These are phyloP conservation scores for Zaprionus bogoriensis DNA, from an alignment of 2,888 invertebrate species.

Conservation along the genomic window DNA sequence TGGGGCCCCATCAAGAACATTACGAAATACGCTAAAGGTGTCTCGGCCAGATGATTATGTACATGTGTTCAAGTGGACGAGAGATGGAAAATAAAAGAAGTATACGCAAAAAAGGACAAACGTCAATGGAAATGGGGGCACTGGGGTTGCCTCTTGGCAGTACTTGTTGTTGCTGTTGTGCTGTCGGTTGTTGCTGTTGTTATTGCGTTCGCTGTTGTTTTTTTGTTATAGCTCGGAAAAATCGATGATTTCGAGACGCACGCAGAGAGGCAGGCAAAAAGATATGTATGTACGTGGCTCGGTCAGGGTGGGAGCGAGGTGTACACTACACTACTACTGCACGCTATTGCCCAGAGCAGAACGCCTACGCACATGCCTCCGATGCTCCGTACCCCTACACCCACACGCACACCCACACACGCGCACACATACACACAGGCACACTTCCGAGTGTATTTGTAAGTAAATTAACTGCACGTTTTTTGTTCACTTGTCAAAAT, in stretches of 20 bases:
- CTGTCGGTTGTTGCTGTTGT: constrained; percentile 27
- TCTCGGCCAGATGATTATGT: constrained; percentile 21
- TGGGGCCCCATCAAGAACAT: constrained; percentile 10
- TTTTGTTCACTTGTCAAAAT: constrained; percentile 16
- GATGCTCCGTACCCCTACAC: not conserved
- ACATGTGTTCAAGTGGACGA: constrained; percentile 13
- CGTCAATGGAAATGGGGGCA: constrained; percentile 60
- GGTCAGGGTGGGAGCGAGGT: not conserved
- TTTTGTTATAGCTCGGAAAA: constrained; percentile 55
- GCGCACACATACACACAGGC: constrained; percentile 4
- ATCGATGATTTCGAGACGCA: constrained; percentile 66
- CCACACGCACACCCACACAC: constrained; percentile 9
- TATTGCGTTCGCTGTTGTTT: not conserved
- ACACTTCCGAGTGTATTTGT: not conserved
- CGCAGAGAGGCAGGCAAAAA: constrained; percentile 34
- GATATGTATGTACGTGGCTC: constrained; percentile 3
- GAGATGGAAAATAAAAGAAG: constrained; percentile 12
- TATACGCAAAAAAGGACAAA: constrained; percentile 26
- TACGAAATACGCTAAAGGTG: constrained; percentile 36
- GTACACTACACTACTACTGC: too few relatives aligned
- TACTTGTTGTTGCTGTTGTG: constrained; percentile 42
- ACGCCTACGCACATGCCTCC: constrained; percentile 32
- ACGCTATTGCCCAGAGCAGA: constrained; percentile 16
- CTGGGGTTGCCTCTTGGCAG: constrained; percentile 44
- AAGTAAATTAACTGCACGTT: constrained; percentile 40